These are phyloP conservation scores for Diorhabda elongata DNA, from an alignment of 1,140 invertebrate genomes.

Conservation along the genomic window DNA sequence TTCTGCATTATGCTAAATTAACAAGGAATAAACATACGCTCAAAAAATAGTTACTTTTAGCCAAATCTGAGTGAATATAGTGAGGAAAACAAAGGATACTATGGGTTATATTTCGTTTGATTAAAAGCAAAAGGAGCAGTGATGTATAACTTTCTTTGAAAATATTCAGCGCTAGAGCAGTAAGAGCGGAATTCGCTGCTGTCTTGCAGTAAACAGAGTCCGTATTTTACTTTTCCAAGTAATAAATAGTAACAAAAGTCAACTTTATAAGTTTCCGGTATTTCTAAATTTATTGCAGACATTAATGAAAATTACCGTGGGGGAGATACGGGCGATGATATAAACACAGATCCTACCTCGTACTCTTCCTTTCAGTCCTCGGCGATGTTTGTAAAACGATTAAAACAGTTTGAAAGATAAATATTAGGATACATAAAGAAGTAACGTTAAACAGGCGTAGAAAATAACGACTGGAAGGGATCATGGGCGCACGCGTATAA, in stretches of 20 bases:
- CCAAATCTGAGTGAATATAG: no score
- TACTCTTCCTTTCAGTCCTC: background rate
- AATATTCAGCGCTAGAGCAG: background rate
- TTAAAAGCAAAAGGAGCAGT: no score
- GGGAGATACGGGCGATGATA: conserved; percentile 22
- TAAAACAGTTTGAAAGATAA: conserved; percentile 39
- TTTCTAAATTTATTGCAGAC: conserved; percentile 22
- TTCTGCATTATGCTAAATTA: no score
- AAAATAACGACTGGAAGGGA: background rate
- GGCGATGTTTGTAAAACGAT: conserved; percentile 36
- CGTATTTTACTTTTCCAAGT: conserved; percentile 12
- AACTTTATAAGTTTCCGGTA: conserved; percentile 25
- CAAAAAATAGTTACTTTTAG: no score
- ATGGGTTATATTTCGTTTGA: no score
- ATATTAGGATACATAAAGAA: conserved; percentile 30
- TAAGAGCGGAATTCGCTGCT: background rate
- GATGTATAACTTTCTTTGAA: no score
- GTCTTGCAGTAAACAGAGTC: conserved; percentile 3
- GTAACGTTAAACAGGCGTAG: conserved; percentile 23
- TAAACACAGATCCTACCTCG: conserved; percentile 25
- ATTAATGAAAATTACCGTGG: conserved; percentile 23
- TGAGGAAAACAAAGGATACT: no score
- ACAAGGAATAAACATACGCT: no score
- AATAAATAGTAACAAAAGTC: conserved; percentile 19
- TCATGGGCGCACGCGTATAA: background rate